Evolutionary conservation across 2,888 invertebrate species (phyloP).

Genomic region (Metopia argyrocephala): DNA sequence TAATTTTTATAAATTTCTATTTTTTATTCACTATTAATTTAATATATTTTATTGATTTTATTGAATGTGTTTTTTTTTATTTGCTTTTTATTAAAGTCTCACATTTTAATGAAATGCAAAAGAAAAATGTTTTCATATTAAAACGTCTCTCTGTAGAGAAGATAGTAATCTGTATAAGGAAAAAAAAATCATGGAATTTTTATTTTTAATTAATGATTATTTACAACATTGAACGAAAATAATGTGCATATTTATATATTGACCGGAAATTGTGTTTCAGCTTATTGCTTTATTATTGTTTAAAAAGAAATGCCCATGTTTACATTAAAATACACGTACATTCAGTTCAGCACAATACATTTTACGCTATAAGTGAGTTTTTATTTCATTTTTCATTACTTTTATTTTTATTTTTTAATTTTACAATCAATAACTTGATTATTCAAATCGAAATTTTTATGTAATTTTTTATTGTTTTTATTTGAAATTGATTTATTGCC

Average conservation of each 20-base stretch:
- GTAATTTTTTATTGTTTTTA: background rate
- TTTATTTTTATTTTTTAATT: background rate
- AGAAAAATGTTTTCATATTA: no score
- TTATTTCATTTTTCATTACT: slow-evolving; percentile 3
- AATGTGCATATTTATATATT: slow-evolving; percentile 16
- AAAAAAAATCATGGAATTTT: no score
- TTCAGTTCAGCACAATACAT: no score
- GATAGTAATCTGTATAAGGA: no score
- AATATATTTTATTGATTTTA: slow-evolving; percentile 32
- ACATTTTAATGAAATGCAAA: no score
- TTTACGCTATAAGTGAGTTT: background rate
- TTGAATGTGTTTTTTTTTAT: slow-evolving; percentile 2
- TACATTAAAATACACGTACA: background rate
- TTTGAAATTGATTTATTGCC: background rate
- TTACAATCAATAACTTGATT: background rate
- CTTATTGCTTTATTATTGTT: background rate
- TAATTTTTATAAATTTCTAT: slow-evolving; percentile 9
- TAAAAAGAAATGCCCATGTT: background rate
- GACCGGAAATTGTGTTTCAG: slow-evolving; percentile 5
- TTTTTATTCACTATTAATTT: slow-evolving; percentile 20
- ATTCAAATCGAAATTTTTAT: background rate
- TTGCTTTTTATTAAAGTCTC: slow-evolving; percentile 19
- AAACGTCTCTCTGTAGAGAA: no score
- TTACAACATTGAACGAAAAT: slow-evolving; percentile 12
- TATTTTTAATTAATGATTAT: slow-evolving; percentile 22